Percentiles rank a stretch among this genome's conserved stretches.
Evolutionary conservation across 2,888 invertebrate genomes (phyloP).

Genomic region (Chironomus tentans): DNA sequence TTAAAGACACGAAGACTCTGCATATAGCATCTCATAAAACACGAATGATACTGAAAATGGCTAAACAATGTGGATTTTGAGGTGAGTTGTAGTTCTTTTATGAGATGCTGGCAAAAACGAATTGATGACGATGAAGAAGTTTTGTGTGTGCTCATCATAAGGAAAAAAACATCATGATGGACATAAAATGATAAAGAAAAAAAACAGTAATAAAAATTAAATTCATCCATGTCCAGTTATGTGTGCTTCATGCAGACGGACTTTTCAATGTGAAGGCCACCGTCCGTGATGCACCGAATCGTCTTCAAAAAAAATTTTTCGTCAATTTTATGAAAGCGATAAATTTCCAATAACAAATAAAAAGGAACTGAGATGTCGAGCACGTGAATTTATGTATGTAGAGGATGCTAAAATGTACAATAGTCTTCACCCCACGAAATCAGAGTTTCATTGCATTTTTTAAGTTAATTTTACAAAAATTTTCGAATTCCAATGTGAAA

Average conservation of each 20-base stretch:
- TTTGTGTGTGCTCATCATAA: not conserved
- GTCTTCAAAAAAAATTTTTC: too few relatives aligned
- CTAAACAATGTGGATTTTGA: too few relatives aligned
- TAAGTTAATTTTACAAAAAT: not conserved
- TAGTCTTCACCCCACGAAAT: not conserved
- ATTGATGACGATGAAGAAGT: not conserved
- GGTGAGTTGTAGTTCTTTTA: too few relatives aligned
- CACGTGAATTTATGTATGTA: too few relatives aligned
- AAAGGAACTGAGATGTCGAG: too few relatives aligned
- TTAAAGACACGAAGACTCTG: not conserved
- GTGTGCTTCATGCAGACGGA: not conserved
- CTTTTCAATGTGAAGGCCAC: constrained; percentile 10
- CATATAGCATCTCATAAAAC: not conserved
- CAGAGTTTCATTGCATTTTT: not conserved
- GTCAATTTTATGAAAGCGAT: too few relatives aligned
- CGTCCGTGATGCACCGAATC: not conserved
- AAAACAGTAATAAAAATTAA: not conserved
- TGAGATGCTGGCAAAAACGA: not conserved
- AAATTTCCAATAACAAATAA: too few relatives aligned
- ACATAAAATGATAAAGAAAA: not conserved
- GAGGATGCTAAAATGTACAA: too few relatives aligned
- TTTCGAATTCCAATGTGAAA: not conserved
- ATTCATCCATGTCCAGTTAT: not conserved
- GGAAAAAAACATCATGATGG: not conserved
- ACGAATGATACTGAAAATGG: not conserved